These are phyloP conservation scores for Neocloeon triangulifer DNA, from an alignment of 1,140 invertebrate genomes.

Conservation along the genomic window DNA sequence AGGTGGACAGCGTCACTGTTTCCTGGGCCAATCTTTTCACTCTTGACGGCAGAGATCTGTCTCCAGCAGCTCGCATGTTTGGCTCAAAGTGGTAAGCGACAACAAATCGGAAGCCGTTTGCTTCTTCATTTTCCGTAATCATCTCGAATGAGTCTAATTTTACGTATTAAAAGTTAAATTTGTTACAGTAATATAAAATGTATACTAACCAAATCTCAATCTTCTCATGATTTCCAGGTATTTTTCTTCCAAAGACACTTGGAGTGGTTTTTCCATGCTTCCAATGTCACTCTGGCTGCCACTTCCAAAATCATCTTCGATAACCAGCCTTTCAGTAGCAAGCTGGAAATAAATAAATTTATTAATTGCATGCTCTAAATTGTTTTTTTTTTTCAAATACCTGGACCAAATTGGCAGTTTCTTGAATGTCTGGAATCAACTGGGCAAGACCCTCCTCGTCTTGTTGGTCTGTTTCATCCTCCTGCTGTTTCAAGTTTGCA, in stretches of 20 bases:
- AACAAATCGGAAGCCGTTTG: conserved; percentile 54
- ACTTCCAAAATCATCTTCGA: conserved; percentile 17
- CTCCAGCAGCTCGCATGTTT: conserved; percentile 64
- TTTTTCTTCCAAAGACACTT: conserved; percentile 36
- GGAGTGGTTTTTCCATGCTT: conserved; percentile 21
- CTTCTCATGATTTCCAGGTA: conserved; percentile 72
- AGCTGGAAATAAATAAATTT: conserved; percentile 16
- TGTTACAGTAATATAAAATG: not conserved
- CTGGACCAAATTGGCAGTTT: conserved; percentile 50
- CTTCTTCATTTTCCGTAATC: conserved; percentile 51
- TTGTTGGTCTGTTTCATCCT: too few relatives aligned
- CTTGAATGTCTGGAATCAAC: conserved; percentile 68
- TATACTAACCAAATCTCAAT: conserved; percentile 57
- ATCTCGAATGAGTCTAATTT: conserved; percentile 70
- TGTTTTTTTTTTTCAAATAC: conserved; percentile 8
- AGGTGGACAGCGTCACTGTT: conserved; percentile 82
- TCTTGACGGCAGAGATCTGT: conserved; percentile 59
- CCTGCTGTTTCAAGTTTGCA: too few relatives aligned
- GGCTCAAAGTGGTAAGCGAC: conserved; percentile 83
- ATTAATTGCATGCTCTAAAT: conserved; percentile 1
- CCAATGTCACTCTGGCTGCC: conserved; percentile 9
- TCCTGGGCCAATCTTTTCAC: conserved; percentile 88
- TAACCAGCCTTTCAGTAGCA: conserved; percentile 28
- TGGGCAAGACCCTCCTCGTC: conserved; percentile 69
- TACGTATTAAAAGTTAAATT: conserved; percentile 7